Percentiles rank a stretch among this genome's conserved stretches.
Evolutionary conservation across 2,113 vertebrate genomes (phyloP).

Genomic region (Tachysurus vachellii): DNA sequence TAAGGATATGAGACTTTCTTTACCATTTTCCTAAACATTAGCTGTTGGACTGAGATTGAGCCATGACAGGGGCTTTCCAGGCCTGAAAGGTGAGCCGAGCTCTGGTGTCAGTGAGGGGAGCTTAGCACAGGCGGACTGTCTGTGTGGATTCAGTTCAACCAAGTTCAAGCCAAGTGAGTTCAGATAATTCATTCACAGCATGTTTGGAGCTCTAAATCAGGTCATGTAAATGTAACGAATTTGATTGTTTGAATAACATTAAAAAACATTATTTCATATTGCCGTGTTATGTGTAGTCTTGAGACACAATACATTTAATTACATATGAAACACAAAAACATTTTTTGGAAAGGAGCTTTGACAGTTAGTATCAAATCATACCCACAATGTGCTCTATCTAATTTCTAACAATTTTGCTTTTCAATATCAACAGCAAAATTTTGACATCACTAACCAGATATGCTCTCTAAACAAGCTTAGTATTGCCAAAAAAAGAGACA

Average conservation of each 20-base stretch:
- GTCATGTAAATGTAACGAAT: neutral
- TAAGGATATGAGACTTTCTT: constrained; percentile 13
- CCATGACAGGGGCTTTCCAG: constrained; percentile 41
- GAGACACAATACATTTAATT: neutral
- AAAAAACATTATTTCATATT: too few species aligned
- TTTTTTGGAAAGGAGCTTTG: neutral
- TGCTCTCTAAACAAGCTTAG: neutral
- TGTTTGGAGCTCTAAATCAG: neutral
- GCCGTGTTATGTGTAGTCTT: neutral
- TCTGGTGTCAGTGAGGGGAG: constrained; percentile 19
- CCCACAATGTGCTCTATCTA: neutral
- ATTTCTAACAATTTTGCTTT: neutral
- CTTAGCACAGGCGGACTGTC: constrained; percentile 16
- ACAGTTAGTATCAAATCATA: neutral
- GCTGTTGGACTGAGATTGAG: neutral
- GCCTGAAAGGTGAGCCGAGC: constrained; percentile 28
- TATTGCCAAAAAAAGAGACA: neutral
- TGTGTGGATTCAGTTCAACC: constrained; percentile 4
- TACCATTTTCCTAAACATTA: constrained; percentile 1
- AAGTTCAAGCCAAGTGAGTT: constrained; percentile 16
- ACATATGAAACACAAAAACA: neutral
- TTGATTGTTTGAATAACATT: neutral
- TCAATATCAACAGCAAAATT: neutral
- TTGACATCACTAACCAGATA: neutral
- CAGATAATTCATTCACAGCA: constrained; percentile 11